Evolutionary conservation across 2,113 vertebrate species (phyloP), one percentile per base, ranked within the genome.

Genomic region (Pitta sordida): DNA sequence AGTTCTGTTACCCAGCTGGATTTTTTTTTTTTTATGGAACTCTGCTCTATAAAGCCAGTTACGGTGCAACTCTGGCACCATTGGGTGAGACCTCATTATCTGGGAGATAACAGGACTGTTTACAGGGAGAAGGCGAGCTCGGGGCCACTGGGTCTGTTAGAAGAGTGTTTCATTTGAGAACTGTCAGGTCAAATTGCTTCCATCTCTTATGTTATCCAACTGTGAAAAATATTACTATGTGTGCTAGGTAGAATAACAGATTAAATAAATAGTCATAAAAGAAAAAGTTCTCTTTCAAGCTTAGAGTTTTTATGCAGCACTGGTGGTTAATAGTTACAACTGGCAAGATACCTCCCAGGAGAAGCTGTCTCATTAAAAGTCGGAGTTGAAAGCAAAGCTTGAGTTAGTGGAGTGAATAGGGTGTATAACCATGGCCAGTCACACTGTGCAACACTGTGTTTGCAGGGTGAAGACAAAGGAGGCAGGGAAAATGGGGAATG

Each of bases 101-200:
- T 83, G 63, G 34, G 41, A 89, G 55, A 80, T 64, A 83, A 58
- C 52, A 0, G 71, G 44, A 11, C 62, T 67, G 19, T 74, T 88
- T 65, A 86, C 44, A 88, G 76, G 60, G 65, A 77, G 37, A 91
- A 32, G 48, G 19, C 83, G 55, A 85, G 49, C 77, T 71, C 4
- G 17, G 18, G 69, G 86, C 56, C 59, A 52, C 65, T 32, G 27
- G n/a, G 8, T 71, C 22, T 30, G 34, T 62, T 69, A 44, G 59
- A 63, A 80, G 43, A 68, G 17, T 0, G 1, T 78, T 90, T 68
- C 60, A 65, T 87, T 64, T 91, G 64, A 88, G 46, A 91, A 44
- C 48, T 82, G 58, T 74, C 71, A 76, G 32, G 62, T 86, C 77
- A 87, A 77, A 95, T 93, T 84, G 39, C 62, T 93, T 91, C 71